Base-by-base conservation (phyloP, 2,888 invertebrate genomes). In the Perithous albicinctus region DNA sequence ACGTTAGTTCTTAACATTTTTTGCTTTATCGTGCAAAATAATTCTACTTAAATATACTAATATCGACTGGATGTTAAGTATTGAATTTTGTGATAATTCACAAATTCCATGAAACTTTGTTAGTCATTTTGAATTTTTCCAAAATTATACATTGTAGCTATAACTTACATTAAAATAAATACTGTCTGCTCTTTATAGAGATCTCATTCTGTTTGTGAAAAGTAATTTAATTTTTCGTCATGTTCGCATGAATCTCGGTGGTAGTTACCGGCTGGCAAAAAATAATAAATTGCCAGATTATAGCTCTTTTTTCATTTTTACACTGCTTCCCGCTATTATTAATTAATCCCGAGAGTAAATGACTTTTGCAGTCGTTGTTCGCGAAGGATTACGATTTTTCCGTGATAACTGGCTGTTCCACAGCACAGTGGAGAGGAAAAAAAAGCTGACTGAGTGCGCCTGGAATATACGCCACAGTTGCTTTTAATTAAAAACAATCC, bases 401-500 rank as follows among this genome's bases (percentile, higher is more conserved):
- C 26, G 26, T 12, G 26, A 41, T 56, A 56, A n/a, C 41, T 12
- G 1, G 43, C n/a, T 10, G 10, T 38, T 38, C 10, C 8, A 8
- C n/a, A 6, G 66, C 18, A 35, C 6, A 23, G 23, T n/a, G 20
- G 54, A 54, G 23, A 78, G 63, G 51, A 70, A 61, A 70, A 76
- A 70, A 76, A 56, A 77, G 73, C 67, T 63, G 48, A 56, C 26
- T n/a, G 48, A 54, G n/a, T 46, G 64, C 18, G 32, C 12, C 61
- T n/a, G 64, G 67, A 64, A 64, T 59, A 63, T 70, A 54, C 73
- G 79, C 35, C 76, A 23, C 74, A 82, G 85, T 87, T 85, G 85
- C 87, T 89, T 88, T 89, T 89, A 89, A 89, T 89, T 89, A 89
- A 89, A n/a, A 89, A 89, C 88, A 89, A 88, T 89, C 87, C 87